Conservation (phyloP, 2,797 vertebrate species). For the Poeciliopsis paucimaculata region DNA sequence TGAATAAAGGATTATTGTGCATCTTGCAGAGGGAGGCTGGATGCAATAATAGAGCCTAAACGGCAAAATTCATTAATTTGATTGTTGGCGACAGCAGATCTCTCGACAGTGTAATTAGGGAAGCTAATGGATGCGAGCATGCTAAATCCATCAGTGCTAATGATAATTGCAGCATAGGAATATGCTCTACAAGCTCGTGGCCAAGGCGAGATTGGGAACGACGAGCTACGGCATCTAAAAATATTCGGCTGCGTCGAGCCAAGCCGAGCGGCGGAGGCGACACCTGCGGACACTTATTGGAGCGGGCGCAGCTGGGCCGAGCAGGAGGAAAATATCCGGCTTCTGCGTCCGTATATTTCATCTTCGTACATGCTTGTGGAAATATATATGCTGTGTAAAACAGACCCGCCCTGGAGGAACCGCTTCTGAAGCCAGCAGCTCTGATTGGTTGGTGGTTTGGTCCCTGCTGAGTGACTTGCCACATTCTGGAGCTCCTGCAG, state of each 20-base stretch:
- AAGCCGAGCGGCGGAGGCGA: slow-evolving; percentile 28
- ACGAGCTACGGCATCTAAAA: slow-evolving; percentile 69
- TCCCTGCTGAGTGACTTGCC: slow-evolving; percentile 44
- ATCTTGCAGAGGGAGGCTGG: slow-evolving; percentile 37
- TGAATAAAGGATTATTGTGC: slow-evolving; percentile 70
- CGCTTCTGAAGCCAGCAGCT: slow-evolving; percentile 62
- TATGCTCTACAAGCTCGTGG: slow-evolving; percentile 53
- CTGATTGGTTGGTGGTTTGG: slow-evolving; percentile 56
- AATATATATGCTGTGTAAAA: slow-evolving; percentile 27
- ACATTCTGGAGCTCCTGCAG: slow-evolving; percentile 17
- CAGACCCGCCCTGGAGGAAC: slow-evolving; percentile 50
- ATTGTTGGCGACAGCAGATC: slow-evolving; percentile 79
- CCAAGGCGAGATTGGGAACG: slow-evolving; percentile 50
- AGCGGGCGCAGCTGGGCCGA: slow-evolving; percentile 53
- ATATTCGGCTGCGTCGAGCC: slow-evolving; percentile 36
- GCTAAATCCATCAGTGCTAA: slow-evolving; percentile 82
- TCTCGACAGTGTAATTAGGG: slow-evolving; percentile 79
- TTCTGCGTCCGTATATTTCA: slow-evolving; percentile 55
- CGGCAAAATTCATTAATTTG: slow-evolving; percentile 81
- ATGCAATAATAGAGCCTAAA: slow-evolving; percentile 73
- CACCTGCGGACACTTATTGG: slow-evolving; percentile 46
- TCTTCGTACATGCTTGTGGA: slow-evolving; percentile 42
- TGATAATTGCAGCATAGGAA: slow-evolving; percentile 78
- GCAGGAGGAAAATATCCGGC: slow-evolving; percentile 31
- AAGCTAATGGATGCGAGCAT: slow-evolving; percentile 78